phyloP scores from a whole-genome alignment of 2,113 vertebrate genomes.

The Ornithorhynchus anatinus region DNA sequence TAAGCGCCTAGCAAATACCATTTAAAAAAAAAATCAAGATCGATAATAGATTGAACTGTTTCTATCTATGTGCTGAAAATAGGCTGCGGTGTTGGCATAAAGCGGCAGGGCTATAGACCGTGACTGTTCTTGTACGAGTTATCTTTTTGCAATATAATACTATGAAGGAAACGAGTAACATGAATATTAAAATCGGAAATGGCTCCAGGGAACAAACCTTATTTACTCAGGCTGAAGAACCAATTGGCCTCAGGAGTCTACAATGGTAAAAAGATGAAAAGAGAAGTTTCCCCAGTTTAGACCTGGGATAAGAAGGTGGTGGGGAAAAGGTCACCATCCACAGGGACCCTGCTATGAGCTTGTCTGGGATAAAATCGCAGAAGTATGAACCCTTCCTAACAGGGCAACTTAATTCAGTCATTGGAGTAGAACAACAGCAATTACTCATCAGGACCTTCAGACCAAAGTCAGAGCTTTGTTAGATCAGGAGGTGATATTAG shows the following conservation, averaged over 20 bases:
- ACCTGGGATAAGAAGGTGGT: conserved; percentile 16
- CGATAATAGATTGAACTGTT: no score
- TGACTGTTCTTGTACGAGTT: no score
- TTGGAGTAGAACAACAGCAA: conserved; percentile 82
- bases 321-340: conserved; percentile 25
- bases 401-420: conserved; percentile 73
- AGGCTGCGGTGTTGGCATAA: no score
- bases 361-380: conserved; percentile 48
- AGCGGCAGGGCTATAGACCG: no score
- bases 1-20: no score
- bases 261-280: background rate
- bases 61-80: no score
- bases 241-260: background rate
- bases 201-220: no score
- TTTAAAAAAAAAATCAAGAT: no score
- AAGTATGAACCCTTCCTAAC: conserved; percentile 53
- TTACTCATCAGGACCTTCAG: conserved; percentile 79
- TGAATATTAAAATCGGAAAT: background rate
- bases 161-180: background rate
- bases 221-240: background rate
- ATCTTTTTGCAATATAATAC: no score
- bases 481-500: conserved; percentile 90
- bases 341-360: conserved; percentile 14
- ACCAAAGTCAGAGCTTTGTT: conserved; percentile 74
- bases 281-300: conserved; percentile 26